A percentile compares a stretch with the other conserved stretches of the same genome.
These are phyloP conservation scores for Platycheirus albimanus DNA, from an alignment of 2,888 invertebrate species.

Conservation along the genomic window DNA sequence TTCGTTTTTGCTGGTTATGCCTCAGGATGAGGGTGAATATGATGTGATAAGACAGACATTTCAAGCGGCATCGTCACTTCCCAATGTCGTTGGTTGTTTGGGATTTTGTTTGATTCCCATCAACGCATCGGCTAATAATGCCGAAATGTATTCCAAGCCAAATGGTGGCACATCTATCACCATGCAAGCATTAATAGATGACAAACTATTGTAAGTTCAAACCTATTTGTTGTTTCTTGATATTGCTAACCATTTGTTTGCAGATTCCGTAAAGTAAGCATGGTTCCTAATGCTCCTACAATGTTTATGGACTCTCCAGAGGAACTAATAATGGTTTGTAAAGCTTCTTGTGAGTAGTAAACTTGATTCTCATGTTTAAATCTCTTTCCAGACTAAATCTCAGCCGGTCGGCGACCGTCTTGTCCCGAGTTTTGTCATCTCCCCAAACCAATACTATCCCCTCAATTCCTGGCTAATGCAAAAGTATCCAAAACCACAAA, in stretches of 20 bases:
- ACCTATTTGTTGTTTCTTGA: background rate
- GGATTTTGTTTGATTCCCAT: slow-evolving; percentile 78
- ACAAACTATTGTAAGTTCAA: slow-evolving; percentile 77
- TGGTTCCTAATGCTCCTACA: slow-evolving; percentile 75
- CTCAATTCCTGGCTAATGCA: slow-evolving; percentile 80
- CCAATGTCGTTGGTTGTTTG: slow-evolving; percentile 79
- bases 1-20: slow-evolving; percentile 77
- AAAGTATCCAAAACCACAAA: slow-evolving; percentile 77
- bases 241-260: slow-evolving; percentile 18
- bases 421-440: slow-evolving; percentile 78
- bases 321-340: slow-evolving; percentile 75
- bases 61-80: slow-evolving; percentile 78
- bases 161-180: slow-evolving; percentile 76
- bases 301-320: slow-evolving; percentile 77
- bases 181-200: slow-evolving; percentile 80
- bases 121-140: slow-evolving; percentile 74
- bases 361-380: background rate
- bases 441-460: slow-evolving; percentile 78
- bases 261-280: slow-evolving; percentile 79
- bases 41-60: slow-evolving; percentile 78
- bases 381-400: slow-evolving; percentile 47
- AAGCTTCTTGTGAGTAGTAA: background rate
- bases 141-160: slow-evolving; percentile 69
- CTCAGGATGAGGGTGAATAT: slow-evolving; percentile 76
- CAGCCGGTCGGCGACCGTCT: slow-evolving; percentile 76